A percentile compares a stretch with the other conserved stretches of the same genome.
phyloP scores from a whole-genome alignment of 2,113 vertebrate species.

The Eulacestoma nigropectus region DNA sequence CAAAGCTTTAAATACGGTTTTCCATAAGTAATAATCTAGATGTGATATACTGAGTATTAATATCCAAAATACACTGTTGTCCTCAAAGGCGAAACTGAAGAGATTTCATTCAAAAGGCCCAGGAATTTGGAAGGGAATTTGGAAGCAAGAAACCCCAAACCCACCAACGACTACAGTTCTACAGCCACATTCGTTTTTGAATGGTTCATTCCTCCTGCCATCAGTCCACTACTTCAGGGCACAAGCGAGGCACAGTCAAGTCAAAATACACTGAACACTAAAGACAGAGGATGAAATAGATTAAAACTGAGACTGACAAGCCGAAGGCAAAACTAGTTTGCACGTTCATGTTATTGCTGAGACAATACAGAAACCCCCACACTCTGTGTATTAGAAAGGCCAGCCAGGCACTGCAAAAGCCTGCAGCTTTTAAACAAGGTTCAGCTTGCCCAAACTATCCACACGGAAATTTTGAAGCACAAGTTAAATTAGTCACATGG shows the following conservation, averaged over 20 bases:
- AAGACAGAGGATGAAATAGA: background rate
- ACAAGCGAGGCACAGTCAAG: background rate
- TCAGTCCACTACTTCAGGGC: background rate
- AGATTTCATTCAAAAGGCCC: background rate
- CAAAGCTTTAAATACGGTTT: background rate
- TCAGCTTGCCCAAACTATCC: background rate
- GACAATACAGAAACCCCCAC: fast-evolving
- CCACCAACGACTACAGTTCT: background rate
- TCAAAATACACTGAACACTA: background rate
- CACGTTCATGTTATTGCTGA: background rate
- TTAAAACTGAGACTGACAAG: background rate
- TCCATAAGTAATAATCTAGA: background rate
- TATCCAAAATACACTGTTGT: background rate
- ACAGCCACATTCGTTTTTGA: background rate
- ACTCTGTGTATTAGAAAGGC: background rate
- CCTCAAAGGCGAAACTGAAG: background rate
- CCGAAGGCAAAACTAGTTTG: background rate
- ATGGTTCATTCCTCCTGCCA: background rate
- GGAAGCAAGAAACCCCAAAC: background rate
- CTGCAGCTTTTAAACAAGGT: background rate
- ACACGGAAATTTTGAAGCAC: background rate
- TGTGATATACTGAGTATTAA: background rate
- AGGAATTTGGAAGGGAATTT: background rate
- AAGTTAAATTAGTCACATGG: background rate
- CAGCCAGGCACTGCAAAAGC: background rate